Conservation (phyloP, 2,888 invertebrate species). For the Tenthredo mesomela region DNA sequence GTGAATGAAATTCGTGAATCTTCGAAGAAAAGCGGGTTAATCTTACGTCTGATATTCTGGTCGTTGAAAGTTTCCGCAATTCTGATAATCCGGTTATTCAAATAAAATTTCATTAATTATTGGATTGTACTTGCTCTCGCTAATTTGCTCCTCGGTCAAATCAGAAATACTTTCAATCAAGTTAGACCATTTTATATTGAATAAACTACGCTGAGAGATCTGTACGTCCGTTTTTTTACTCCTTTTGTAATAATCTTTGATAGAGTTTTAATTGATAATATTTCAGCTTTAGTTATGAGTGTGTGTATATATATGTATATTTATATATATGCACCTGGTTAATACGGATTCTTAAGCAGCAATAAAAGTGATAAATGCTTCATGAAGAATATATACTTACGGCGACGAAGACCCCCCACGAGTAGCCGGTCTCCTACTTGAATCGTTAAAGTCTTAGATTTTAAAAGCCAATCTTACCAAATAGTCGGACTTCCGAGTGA, state of each 20-base stretch:
- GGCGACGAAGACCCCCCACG: constrained; percentile 45
- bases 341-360: constrained; percentile 24
- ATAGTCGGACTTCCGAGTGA: constrained; percentile 15
- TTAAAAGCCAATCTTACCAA: constrained; percentile 23
- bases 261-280: constrained; percentile 28
- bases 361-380: constrained; percentile 8
- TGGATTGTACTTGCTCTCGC: background rate
- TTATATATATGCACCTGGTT: background rate
- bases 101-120: background rate
- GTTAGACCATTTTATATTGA: background rate
- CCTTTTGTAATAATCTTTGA: background rate
- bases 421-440: constrained; percentile 10
- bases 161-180: background rate
- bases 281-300: background rate
- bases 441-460: constrained; percentile 41
- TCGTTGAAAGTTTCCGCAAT: background rate
- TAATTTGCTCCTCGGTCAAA: background rate
- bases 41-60: background rate
- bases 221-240: background rate
- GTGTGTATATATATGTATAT: too few relatives aligned
- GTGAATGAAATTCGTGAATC: background rate
- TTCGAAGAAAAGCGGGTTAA: background rate
- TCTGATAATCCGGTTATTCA: background rate
- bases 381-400: background rate
- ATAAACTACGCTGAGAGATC: background rate